Evolutionary conservation across 2,888 invertebrate genomes (phyloP).

Genomic region (Muscina levida): DNA sequence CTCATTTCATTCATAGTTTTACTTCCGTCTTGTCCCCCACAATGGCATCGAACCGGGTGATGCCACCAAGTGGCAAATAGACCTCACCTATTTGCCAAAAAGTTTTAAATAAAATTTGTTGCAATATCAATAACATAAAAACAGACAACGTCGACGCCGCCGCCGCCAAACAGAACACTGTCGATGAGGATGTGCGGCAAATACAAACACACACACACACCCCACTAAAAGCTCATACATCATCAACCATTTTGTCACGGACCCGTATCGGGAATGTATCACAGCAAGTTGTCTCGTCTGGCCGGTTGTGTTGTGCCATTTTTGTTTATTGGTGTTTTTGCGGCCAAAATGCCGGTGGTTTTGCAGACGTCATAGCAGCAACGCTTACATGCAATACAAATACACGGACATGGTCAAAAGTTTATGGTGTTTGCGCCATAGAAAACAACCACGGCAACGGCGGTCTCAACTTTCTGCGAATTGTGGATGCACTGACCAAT

Average conservation of each 20-base stretch:
- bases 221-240: constrained; percentile 41
- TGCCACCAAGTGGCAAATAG: too few species aligned
- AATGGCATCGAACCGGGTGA: too few species aligned
- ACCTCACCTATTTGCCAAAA: constrained; percentile 28
- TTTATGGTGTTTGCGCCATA: constrained; percentile 31
- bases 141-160: not conserved
- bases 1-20: too few species aligned
- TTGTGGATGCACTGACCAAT: constrained; percentile 47
- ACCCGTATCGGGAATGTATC: constrained; percentile 36
- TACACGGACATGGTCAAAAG: constrained; percentile 42
- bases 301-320: not conserved
- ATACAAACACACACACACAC: not conserved
- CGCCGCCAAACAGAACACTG: not conserved
- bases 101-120: constrained; percentile 21
- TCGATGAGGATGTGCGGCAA: constrained; percentile 16
- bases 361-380: constrained; percentile 8
- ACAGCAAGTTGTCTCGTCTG: not conserved
- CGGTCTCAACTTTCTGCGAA: not conserved
- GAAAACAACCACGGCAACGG: not conserved
- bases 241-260: constrained; percentile 56
- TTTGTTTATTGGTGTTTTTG: not conserved
- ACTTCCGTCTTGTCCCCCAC: too few species aligned
- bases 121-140: constrained; percentile 23
- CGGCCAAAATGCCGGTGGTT: constrained; percentile 5
- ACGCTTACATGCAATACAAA: not conserved